Base-by-base conservation (phyloP, 2,113 vertebrate species). In the Potamarius usumacintae region DNA sequence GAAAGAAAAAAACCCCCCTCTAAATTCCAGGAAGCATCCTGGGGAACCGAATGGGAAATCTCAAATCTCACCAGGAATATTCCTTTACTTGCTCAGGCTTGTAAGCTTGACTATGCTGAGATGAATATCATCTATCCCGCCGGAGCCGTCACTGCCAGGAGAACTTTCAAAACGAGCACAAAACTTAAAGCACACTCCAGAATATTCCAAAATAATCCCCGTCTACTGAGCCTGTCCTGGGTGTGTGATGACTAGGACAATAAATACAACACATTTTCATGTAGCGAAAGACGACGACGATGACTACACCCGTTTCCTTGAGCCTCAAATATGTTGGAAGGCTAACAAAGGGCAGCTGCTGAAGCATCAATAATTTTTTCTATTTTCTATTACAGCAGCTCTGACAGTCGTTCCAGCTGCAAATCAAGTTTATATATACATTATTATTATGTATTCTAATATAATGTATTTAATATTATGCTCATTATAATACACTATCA, bases 81-180 rank as follows among this genome's bases (percentile, higher is more conserved):
- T 71, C 60, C 12, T 81, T n/a, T n/a, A 53, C 84, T 85, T 85
- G 84, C 71, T 76, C 84, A 65, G 86, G 81, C 80, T 83, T 76
- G 81, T 58, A 65, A 87, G 80, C 86, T 74, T 58, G n/a, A 62
- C 58, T 63, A 62, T 7, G 52, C 53, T 50, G 79, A 87, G 81
- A 87, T 87, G 86, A 87, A 83, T 87, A 87, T 87, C 58, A 88
- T 84, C 82, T 83, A 84, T 78, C 50, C 80, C 27, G 20, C 82
- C 52, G 57, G 81, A 84, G 60, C n/a, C 27, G 15, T 27, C 27
- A 11, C 57, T 42, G 81, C 69, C 71, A 30, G 42, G 84, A 85
- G 71, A 74, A 87, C 55, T 34, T 48, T 79, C 53, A 17, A 67
- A 81, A 80, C 30, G 0, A 52, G 48, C 42, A 42, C 42, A 17